These are phyloP conservation scores for Papilio polyxenes DNA, from an alignment of 1,140 invertebrate genomes.

Conservation along the genomic window DNA sequence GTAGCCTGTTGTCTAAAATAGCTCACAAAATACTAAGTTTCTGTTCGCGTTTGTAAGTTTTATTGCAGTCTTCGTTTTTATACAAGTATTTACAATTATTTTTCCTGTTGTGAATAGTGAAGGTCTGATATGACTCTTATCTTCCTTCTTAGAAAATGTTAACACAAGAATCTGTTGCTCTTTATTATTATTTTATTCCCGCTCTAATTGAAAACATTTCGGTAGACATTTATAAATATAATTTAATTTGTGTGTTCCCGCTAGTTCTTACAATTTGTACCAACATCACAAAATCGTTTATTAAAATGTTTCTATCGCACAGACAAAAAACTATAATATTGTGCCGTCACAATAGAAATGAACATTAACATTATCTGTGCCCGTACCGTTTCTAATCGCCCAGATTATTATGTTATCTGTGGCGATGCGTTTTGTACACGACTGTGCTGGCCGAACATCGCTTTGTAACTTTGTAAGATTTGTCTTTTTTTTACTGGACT, in stretches of 20 bases:
- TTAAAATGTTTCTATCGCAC: slow-evolving; percentile 23
- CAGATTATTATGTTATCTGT: slow-evolving; percentile 21
- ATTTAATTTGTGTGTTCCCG: neutral
- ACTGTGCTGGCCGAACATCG: neutral
- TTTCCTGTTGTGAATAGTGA: no score
- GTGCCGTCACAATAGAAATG: slow-evolving; percentile 11
- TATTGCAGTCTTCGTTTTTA: neutral
- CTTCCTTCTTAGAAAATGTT: no score
- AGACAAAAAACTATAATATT: slow-evolving; percentile 17
- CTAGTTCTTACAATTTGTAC: neutral
- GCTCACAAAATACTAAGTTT: neutral
- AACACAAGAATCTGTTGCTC: neutral
- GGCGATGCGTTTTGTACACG: slow-evolving; percentile 12
- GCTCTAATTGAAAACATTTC: neutral
- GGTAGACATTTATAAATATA: neutral
- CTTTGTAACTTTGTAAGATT: neutral
- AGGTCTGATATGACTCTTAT: no score
- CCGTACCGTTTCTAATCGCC: slow-evolving; percentile 18
- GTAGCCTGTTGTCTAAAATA: neutral
- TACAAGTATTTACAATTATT: neutral
- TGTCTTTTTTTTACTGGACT: neutral
- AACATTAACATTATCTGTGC: slow-evolving; percentile 6
- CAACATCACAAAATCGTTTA: neutral
- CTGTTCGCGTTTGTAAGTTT: neutral
- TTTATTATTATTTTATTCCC: neutral